Evolutionary conservation across 2,113 vertebrate genomes (phyloP).

Genomic region (Smithornis capensis): DNA sequence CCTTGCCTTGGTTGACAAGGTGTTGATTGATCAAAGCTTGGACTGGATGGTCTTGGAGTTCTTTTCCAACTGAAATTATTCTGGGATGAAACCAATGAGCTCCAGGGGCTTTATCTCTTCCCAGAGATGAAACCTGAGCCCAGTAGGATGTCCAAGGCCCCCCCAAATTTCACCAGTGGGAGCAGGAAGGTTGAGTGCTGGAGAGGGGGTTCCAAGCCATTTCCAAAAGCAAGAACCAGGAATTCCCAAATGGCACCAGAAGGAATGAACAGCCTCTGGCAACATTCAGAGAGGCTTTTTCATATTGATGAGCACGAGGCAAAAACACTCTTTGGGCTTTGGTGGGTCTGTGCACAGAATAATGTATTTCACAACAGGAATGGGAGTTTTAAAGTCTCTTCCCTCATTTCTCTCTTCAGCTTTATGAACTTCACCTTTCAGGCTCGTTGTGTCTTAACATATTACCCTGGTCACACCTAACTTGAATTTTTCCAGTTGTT

Average conservation of each 20-base stretch:
- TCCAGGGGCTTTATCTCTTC: not conserved
- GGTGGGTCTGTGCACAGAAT: not conserved
- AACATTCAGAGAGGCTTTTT: not conserved
- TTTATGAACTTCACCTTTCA: not conserved
- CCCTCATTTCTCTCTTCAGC: not conserved
- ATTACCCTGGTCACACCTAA: not conserved
- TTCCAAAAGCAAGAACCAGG: not conserved
- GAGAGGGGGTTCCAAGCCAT: too few species aligned
- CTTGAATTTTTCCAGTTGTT: not conserved
- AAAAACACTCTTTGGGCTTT: not conserved
- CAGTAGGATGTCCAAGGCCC: not conserved
- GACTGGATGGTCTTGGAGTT: not conserved
- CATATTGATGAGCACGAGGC: not conserved
- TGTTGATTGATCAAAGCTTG: not conserved
- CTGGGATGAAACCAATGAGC: not conserved
- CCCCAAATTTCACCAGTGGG: rapidly evolving
- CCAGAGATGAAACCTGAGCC: not conserved
- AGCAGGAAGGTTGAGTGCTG: not conserved
- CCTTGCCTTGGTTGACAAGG: not conserved
- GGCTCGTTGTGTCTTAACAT: not conserved
- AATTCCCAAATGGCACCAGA: not conserved
- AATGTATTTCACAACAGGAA: not conserved
- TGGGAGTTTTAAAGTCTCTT: not conserved
- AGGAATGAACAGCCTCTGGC: not conserved
- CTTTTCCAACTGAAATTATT: not conserved